Evolutionary conservation across 2,888 invertebrate genomes (phyloP), one percentile per base, ranked within the genome.

Genomic region (Cancer borealis): DNA sequence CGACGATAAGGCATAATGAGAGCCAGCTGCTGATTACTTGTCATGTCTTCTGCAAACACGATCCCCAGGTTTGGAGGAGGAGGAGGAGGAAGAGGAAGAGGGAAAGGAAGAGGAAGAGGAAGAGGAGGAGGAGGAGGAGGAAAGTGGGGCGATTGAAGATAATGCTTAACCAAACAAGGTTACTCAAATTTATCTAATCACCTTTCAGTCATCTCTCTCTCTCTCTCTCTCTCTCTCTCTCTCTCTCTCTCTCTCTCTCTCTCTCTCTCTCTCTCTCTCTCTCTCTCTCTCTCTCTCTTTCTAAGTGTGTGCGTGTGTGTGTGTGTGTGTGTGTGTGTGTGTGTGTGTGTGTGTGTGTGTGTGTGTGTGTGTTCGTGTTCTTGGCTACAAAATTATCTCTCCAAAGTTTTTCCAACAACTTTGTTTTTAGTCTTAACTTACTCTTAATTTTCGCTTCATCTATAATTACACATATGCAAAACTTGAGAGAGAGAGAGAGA

Each of bases 161-260:
- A 84, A 39, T 30, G 10, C 10, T 39, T 39, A 39, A 84, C 30
- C 30, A 84, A 84, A 84, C 84, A 84, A 12, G 73, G n/a, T 73
- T 73, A 73, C 73, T 73, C 73, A 26, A 73, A 73, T 26, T 73
- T 73, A 73, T 73, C 73, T 73, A 73, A 73, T 73, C 66, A n/a
- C n/a, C 66, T 73, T 1, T 54, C 54, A n/a, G 73, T 73, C 10
- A 73, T 73, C 73, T 73, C 73, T 26, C 26, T 73, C 73, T 73
- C 73, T 73, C 73, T 73, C 73, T 73, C 73, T 73, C 73, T 73
- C 73, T 73, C 73, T 73, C 73, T 73, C 73, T 73, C 73, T 73
- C 73, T 73, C 73, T 73, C 73, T 73, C 73, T 73, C 73, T 73
- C 73, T 73, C 73, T 73, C 73, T 73, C 73, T 73, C 73, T 73